Evolutionary conservation across 2,888 invertebrate species (phyloP).

Genomic region (Nasonia oneida): DNA sequence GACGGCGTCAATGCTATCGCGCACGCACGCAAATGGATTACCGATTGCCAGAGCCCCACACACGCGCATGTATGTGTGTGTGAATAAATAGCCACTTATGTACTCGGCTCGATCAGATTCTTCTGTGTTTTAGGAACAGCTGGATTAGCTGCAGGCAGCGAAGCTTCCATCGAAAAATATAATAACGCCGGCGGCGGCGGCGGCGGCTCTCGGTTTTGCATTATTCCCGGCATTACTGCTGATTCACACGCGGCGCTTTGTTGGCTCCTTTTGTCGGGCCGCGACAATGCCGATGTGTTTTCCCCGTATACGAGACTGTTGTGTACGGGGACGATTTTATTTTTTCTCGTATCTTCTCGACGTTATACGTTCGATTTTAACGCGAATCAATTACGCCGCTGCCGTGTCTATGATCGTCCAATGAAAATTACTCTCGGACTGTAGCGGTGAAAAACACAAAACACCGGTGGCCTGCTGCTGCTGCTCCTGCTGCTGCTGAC

Average conservation of each 20-base stretch:
- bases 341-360: not conserved
- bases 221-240: constrained; percentile 77
- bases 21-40: constrained; percentile 63
- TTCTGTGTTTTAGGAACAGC: constrained; percentile 18
- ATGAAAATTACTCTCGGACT: not conserved
- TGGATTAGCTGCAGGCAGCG: no score
- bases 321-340: not conserved
- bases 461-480: constrained; percentile 71
- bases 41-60: constrained; percentile 52
- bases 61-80: not conserved
- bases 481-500: constrained; percentile 43
- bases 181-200: not conserved
- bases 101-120: not conserved
- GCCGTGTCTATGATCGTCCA: not conserved
- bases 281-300: constrained; percentile 72
- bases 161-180: not conserved
- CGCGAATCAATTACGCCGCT: not conserved
- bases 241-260: constrained; percentile 78
- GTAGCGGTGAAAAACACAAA: constrained; percentile 41
- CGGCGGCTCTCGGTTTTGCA: constrained; percentile 71
- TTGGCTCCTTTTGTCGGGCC: constrained; percentile 72
- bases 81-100: not conserved
- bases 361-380: not conserved
- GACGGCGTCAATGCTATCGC: constrained; percentile 63
- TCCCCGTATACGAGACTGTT: constrained; percentile 36